Evolutionary conservation across 2,797 vertebrate species (phyloP).

Genomic region (Myotis vivesi): DNA sequence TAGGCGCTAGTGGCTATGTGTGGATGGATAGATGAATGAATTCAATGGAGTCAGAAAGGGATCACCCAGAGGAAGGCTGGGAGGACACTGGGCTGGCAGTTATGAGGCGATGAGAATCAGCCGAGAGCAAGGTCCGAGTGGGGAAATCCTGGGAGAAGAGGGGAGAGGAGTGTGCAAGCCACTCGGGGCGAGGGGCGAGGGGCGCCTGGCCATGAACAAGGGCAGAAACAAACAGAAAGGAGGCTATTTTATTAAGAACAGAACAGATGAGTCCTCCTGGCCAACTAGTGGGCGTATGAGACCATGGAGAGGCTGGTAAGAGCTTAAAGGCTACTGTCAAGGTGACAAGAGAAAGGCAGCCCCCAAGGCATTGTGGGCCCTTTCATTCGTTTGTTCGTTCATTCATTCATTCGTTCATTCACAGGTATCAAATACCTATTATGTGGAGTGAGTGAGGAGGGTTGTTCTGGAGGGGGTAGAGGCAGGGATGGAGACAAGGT

Average conservation of each 20-base stretch:
- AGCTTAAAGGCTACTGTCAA: not conserved
- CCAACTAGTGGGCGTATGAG: not conserved
- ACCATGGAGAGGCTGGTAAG: not conserved
- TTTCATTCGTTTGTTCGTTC: not conserved
- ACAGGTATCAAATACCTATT: not conserved
- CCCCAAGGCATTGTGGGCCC: not conserved
- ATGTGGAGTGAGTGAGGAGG: not conserved
- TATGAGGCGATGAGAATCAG: not conserved
- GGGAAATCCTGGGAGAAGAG: not conserved
- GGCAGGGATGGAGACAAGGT: not conserved
- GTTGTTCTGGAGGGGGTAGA: not conserved
- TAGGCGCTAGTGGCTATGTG: not conserved
- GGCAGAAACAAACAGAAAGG: not conserved
- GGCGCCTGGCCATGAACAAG: not conserved
- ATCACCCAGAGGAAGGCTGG: not conserved
- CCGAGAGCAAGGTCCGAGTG: not conserved
- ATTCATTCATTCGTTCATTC: not conserved
- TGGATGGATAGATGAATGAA: not conserved
- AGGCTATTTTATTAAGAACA: not conserved
- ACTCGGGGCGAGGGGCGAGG: accelerated
- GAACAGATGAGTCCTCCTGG: not conserved
- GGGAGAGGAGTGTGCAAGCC: not conserved
- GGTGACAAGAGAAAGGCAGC: not conserved
- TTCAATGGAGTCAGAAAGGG: not conserved
- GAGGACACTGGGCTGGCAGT: not conserved